phyloP scores from a whole-genome alignment of 2,888 invertebrate genomes.

The Philhelius pedissequus region DNA sequence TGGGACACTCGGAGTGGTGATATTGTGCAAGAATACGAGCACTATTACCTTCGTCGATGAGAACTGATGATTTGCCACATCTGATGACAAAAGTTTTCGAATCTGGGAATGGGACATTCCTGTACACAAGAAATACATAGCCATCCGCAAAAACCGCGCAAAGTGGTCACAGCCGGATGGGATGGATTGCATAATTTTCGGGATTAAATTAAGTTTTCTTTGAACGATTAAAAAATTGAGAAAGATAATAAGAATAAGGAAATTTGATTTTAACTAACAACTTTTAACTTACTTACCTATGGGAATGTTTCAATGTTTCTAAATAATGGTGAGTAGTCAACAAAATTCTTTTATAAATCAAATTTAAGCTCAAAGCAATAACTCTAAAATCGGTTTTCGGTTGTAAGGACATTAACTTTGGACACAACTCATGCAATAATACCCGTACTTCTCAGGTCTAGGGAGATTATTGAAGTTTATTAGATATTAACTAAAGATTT shows the following conservation, averaged over 20 bases:
- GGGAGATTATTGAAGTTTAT: too few species aligned
- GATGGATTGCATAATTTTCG: slow-evolving; percentile 99
- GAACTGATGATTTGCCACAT: slow-evolving; percentile 97
- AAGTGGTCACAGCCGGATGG: slow-evolving; percentile 99
- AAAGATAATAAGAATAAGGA: neutral
- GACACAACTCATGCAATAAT: too few species aligned
- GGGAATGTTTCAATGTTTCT: too few species aligned
- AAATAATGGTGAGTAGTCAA: too few species aligned
- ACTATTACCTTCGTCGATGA: slow-evolving; percentile 99
- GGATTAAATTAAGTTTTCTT: slow-evolving; percentile 85
- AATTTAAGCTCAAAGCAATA: too few species aligned
- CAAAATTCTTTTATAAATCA: too few species aligned
- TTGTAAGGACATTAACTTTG: too few species aligned
- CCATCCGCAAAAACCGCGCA: slow-evolving; percentile 99
- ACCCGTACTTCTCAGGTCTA: too few species aligned
- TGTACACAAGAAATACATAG: slow-evolving; percentile 99
- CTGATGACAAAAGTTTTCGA: slow-evolving; percentile 98
- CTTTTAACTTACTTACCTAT: too few species aligned
- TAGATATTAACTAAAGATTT: too few species aligned
- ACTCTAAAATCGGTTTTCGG: too few species aligned
- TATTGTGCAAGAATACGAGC: slow-evolving; percentile 98
- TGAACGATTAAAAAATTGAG: neutral
- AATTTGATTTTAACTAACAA: too few species aligned
- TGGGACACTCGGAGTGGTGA: slow-evolving; percentile 98
- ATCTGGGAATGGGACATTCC: slow-evolving; percentile 99